phyloP scores from a whole-genome alignment of 1,140 invertebrate species.

The Drosophila arizonae region DNA sequence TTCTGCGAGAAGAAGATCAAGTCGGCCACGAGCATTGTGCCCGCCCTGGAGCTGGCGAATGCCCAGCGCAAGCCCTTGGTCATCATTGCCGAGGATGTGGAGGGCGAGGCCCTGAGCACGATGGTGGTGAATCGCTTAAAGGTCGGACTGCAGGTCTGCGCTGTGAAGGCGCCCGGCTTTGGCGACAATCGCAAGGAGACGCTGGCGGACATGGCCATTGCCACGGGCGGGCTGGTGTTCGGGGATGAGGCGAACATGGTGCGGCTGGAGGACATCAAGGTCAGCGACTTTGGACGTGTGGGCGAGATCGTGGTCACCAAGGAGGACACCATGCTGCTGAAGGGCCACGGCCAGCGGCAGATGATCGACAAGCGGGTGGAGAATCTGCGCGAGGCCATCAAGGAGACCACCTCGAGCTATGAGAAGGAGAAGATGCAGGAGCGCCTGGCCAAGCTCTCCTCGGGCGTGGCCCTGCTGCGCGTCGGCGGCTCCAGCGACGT shows the following conservation, averaged over 20 bases:
- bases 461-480: constrained; percentile 97
- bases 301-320: constrained; percentile 98
- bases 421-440: constrained; percentile 99
- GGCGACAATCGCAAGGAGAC: constrained; percentile 99
- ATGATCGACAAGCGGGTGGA: constrained; percentile 94
- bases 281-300: constrained; percentile 93
- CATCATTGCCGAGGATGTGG: constrained; percentile 99
- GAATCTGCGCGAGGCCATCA: constrained; percentile 96
- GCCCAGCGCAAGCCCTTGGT: constrained; percentile 95
- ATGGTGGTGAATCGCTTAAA: constrained; percentile 98
- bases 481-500: constrained; percentile 99
- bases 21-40: constrained; percentile 97
- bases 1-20: constrained; percentile 99
- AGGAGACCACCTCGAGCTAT: constrained; percentile 96
- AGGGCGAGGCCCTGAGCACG: constrained; percentile 98
- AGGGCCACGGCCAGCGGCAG: constrained; percentile 91
- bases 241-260: constrained; percentile 99
- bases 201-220: constrained; percentile 97
- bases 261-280: constrained; percentile 97
- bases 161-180: constrained; percentile 99
- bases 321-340: constrained; percentile 98
- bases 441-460: constrained; percentile 95
- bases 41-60: constrained; percentile 98
- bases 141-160: constrained; percentile 97
- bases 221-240: constrained; percentile 98